Conservation (phyloP, 2,888 invertebrate genomes). For the Erebia aethiops region DNA sequence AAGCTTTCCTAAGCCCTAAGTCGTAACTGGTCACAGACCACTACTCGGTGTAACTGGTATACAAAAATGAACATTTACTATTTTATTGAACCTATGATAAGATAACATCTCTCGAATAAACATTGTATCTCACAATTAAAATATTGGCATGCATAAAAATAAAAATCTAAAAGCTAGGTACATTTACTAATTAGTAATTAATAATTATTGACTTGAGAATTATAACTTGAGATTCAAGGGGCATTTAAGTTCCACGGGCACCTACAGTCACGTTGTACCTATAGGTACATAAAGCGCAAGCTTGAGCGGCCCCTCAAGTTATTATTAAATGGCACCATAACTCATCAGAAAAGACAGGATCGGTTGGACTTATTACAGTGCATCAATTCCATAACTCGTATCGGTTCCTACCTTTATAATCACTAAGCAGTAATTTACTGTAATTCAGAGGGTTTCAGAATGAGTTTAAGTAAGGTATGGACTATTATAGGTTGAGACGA, state of each 20-base stretch:
- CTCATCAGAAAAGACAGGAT: constrained; percentile 52
- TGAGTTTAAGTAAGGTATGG: constrained; percentile 25
- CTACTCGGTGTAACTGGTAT: no score
- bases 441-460: constrained; percentile 47
- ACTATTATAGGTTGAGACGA: no score
- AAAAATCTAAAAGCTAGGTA: neutral
- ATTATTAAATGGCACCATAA: constrained; percentile 47
- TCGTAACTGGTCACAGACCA: no score
- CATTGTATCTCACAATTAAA: no score
- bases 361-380: constrained; percentile 61
- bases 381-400: constrained; percentile 64
- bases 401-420: constrained; percentile 54
- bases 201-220: no score
- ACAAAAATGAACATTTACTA: no score
- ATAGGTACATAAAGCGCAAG: constrained; percentile 16
- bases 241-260: constrained; percentile 13
- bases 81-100: no score
- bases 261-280: constrained; percentile 15
- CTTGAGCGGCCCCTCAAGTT: constrained; percentile 28
- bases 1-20: no score
- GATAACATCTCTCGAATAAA: no score
- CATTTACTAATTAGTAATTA: neutral
- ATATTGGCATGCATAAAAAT: neutral
- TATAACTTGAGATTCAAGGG: no score
- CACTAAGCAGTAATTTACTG: constrained; percentile 58